Base-by-base conservation (phyloP, 2,888 invertebrate genomes). In the Cheilosia impressa region DNA sequence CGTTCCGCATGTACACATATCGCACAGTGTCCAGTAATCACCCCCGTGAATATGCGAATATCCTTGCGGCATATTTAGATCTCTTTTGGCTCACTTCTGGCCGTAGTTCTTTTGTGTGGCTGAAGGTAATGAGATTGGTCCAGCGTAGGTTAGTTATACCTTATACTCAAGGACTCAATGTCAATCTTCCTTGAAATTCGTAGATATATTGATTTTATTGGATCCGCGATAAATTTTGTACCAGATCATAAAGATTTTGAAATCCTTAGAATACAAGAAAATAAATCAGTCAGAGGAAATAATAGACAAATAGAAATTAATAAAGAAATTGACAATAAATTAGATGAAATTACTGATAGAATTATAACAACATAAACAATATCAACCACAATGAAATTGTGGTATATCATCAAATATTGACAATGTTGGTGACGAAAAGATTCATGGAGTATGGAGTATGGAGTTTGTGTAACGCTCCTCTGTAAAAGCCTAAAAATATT, bases 271-370 rank as follows among this genome's bases (percentile, higher is more conserved):
- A 43, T 53, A 1, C 58, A 43, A 41, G 72, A 62, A 47, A 62
- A 53, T 52, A 41, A 62, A 50, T 31, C 52, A n/a, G 34, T 58
- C 10, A 71, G 41, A 50, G 3, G 24, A 47, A 58, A 71, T 58
- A 45, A 57, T 27, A 60, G 57, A 27, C 34, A 71, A 38, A 52
- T 71, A 47, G n/a, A 71, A 7, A 71, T 60, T 0, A 58, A 60
- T 17, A 57, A n/a, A 1, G n/a, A 43, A 43, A 43, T 43, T 0
- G 41, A 50, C 41, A 2, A 15, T 58, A 58, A 41, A 41, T 15
- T 38, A 38, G n/a, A 58, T 13, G 41, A 58, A 58, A 58, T 53
- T 10, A 34, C 58, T n/a, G 58, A 58, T 9, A 58, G 38, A 34
- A 58, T 58, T 19, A 58, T n/a, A n/a, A n/a, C n/a, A n/a, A n/a